These are phyloP conservation scores for Pogonognathellus flavescens DNA, from an alignment of 1,140 invertebrate genomes.

Conservation along the genomic window DNA sequence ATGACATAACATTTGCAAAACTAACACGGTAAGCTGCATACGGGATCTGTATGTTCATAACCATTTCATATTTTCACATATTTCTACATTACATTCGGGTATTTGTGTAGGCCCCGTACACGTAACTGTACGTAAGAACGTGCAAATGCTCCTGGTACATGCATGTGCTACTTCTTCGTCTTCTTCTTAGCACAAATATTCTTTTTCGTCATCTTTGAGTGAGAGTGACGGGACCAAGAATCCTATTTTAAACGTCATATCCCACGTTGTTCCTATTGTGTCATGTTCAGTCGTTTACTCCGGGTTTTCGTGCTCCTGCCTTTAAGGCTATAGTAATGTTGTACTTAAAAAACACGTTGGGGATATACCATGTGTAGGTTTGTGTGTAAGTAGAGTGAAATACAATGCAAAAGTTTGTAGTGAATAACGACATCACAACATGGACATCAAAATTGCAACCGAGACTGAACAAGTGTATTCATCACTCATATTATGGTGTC, in stretches of 20 bases:
- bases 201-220: conserved; percentile 7
- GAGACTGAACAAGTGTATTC: conserved; percentile 30
- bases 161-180: no score
- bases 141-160: no score
- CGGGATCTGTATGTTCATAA: not conserved
- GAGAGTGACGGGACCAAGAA: conserved; percentile 19
- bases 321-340: not conserved
- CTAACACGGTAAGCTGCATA: not conserved
- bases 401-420: conserved; percentile 10
- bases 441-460: conserved; percentile 3
- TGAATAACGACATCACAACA: conserved; percentile 27
- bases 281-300: conserved; percentile 27
- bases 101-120: not conserved
- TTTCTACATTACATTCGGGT: conserved; percentile 30
- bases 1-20: conserved; percentile 11
- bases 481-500: conserved; percentile 45
- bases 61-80: conserved; percentile 9
- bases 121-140: no score
- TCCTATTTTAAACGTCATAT: conserved; percentile 25
- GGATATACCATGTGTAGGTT: no score
- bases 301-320: not conserved
- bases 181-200: not conserved
- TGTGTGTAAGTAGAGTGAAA: not conserved
- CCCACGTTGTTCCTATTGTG: conserved; percentile 22
- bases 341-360: no score